phyloP scores from a whole-genome alignment of 2,113 vertebrate species.

The Dicrurus megarhynchus region DNA sequence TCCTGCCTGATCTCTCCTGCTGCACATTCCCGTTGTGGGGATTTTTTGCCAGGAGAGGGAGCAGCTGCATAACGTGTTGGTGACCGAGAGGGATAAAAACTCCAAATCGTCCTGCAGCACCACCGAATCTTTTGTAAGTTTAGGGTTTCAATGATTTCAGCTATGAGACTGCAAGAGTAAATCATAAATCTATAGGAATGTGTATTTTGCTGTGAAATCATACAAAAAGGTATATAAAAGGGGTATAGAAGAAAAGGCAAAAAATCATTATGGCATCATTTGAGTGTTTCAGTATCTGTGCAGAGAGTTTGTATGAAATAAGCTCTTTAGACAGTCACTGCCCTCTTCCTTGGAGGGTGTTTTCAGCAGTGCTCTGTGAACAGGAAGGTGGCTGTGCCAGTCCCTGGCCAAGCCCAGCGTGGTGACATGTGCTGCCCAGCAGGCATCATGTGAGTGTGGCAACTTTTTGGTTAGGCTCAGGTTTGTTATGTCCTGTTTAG shows the following conservation, averaged over 20 bases:
- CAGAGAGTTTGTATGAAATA: background rate
- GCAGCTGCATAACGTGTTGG: background rate
- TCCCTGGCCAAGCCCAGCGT: background rate
- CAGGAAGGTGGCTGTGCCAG: background rate
- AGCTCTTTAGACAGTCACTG: background rate
- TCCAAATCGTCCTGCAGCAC: background rate
- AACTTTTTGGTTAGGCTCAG: background rate
- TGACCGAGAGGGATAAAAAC: background rate
- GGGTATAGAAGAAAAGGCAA: too few relatives aligned
- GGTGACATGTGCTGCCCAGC: background rate
- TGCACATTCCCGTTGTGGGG: background rate
- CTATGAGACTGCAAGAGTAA: background rate
- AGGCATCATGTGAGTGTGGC: background rate
- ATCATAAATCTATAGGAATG: background rate
- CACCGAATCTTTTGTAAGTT: background rate
- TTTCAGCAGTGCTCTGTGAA: background rate
- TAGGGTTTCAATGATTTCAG: background rate
- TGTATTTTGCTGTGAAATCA: background rate
- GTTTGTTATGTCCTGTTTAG: background rate
- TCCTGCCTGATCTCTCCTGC: background rate
- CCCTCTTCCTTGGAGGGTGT: background rate
- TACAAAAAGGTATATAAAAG: too few relatives aligned
- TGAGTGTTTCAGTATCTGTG: background rate
- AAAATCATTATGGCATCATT: too few relatives aligned
- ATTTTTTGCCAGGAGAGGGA: slow-evolving; percentile 44